Conservation (phyloP, 2,888 invertebrate species). For the Ichneumon xanthorius region DNA sequence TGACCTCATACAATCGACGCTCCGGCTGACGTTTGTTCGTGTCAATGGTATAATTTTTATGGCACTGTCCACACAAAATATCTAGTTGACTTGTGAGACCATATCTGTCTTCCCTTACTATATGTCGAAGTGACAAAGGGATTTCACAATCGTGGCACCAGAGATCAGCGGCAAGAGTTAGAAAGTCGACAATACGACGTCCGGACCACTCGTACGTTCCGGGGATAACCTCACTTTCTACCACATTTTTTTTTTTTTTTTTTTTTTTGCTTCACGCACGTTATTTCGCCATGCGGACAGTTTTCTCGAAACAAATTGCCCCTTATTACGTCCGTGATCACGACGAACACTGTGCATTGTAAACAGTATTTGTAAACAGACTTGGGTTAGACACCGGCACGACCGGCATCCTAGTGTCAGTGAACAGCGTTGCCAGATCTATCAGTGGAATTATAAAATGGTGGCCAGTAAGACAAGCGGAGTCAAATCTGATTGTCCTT, state of each 20-base stretch:
- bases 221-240: neutral
- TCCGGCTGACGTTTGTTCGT: neutral
- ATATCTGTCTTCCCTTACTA: neutral
- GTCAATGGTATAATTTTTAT: neutral
- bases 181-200: constrained; percentile 6
- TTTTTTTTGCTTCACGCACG: neutral
- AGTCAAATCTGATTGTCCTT: constrained; percentile 6
- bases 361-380: neutral
- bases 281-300: neutral
- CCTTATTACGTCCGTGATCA: constrained; percentile 23
- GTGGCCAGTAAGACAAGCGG: neutral
- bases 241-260: too few species aligned
- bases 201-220: too few species aligned
- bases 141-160: constrained; percentile 1
- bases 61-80: neutral
- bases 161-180: constrained; percentile 1
- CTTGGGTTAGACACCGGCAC: too few species aligned
- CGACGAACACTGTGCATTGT: constrained; percentile 9
- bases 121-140: constrained; percentile 2
- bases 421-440: neutral
- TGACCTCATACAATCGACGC: neutral
- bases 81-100: neutral
- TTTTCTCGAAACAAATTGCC: constrained; percentile 10
- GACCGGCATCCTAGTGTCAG: constrained; percentile 4
- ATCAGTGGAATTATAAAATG: neutral